Conservation (phyloP, 2,797 vertebrate species). For the Spheniscus humboldti region DNA sequence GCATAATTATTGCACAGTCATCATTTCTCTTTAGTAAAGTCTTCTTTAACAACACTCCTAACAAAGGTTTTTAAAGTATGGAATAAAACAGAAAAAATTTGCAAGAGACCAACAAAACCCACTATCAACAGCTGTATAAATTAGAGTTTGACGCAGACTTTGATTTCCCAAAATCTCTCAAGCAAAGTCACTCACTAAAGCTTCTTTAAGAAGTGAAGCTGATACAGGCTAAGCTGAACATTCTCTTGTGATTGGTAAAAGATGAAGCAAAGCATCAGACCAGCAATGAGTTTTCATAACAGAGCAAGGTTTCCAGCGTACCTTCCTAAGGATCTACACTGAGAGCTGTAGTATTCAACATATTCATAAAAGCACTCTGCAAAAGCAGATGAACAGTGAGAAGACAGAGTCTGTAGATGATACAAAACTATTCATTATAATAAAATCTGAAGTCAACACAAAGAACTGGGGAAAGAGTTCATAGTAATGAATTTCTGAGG, state of each 20-base stretch:
- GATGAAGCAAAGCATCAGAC: neutral
- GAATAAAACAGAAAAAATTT: neutral
- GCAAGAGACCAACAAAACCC: neutral
- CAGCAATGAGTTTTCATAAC: neutral
- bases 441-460: neutral
- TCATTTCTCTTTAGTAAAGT: neutral
- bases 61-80: neutral
- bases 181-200: neutral
- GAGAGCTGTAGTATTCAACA: neutral
- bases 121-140: neutral
- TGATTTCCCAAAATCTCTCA: neutral
- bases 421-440: neutral
- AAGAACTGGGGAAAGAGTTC: neutral
- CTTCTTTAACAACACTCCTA: neutral
- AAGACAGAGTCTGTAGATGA: neutral
- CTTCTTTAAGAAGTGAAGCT: neutral
- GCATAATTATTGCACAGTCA: neutral
- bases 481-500: neutral
- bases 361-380: neutral
- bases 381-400: neutral
- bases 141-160: neutral
- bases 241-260: neutral
- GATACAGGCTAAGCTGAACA: neutral
- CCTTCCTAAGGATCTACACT: neutral
- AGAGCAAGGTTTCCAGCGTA: neutral